Evolutionary conservation across 2,113 vertebrate genomes (phyloP).

Genomic region (Nibea albiflora): DNA sequence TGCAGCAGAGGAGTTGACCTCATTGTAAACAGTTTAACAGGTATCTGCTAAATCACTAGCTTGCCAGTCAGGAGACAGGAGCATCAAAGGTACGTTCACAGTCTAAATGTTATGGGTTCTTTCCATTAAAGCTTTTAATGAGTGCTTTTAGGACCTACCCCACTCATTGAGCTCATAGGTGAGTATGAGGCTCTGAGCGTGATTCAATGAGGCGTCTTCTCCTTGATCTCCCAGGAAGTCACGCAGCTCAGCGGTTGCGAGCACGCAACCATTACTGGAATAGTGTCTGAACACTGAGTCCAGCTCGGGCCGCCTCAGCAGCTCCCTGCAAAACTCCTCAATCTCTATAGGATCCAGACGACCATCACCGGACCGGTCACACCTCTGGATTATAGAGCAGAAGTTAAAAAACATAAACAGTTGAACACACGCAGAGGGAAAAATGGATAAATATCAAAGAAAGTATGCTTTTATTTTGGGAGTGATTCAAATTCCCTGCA

Average conservation of each 20-base stretch:
- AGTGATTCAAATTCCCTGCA: slow-evolving; percentile 30
- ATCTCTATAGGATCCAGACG: slow-evolving; percentile 92
- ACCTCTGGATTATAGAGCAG: slow-evolving; percentile 84
- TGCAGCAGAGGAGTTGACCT: not conserved
- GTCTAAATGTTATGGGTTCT: slow-evolving; percentile 21
- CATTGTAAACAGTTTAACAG: not conserved
- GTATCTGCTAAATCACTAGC: slow-evolving; percentile 24
- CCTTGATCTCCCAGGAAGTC: slow-evolving; percentile 94
- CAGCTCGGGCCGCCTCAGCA: slow-evolving; percentile 92
- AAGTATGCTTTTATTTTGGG: slow-evolving; percentile 32
- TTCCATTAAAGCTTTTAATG: slow-evolving; percentile 28
- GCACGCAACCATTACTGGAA: slow-evolving; percentile 88
- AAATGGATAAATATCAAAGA: slow-evolving; percentile 5
- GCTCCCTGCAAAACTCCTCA: slow-evolving; percentile 92
- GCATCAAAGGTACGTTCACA: not conserved
- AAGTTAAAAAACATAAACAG: slow-evolving; percentile 16
- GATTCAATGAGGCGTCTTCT: slow-evolving; percentile 86
- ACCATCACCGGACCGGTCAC: slow-evolving; percentile 88
- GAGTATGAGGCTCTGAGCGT: slow-evolving; percentile 85
- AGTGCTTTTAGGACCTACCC: slow-evolving; percentile 80
- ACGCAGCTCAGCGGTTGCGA: slow-evolving; percentile 88
- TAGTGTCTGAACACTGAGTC: slow-evolving; percentile 90
- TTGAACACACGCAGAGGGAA: not conserved
- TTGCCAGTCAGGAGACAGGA: not conserved
- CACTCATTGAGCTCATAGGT: slow-evolving; percentile 91